phyloP scores from a whole-genome alignment of 2,888 invertebrate genomes.

The Tillus elongatus region DNA sequence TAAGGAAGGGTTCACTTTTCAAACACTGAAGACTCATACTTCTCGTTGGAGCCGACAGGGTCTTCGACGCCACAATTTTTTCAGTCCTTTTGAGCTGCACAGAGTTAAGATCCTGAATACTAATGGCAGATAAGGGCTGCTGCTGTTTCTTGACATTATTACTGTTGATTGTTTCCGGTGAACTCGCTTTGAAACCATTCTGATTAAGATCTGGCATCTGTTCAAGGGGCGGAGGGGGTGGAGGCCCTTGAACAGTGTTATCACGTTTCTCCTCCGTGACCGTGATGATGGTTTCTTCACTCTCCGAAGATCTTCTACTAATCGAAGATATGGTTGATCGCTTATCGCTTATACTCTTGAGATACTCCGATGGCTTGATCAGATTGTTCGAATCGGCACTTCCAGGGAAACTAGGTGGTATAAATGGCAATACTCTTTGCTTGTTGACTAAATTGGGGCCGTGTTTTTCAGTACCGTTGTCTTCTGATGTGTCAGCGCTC shows the following conservation, averaged over 20 bases:
- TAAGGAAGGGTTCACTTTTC: slow-evolving; percentile 61
- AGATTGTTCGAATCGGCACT: slow-evolving; percentile 68
- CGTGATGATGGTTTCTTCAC: slow-evolving; percentile 31
- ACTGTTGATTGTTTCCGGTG: slow-evolving; percentile 16
- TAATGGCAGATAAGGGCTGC: slow-evolving; percentile 79
- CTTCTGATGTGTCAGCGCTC: slow-evolving; percentile 37
- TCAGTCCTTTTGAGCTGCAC: slow-evolving; percentile 71
- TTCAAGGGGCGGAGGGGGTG: slow-evolving; percentile 46
- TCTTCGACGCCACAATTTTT: slow-evolving; percentile 67
- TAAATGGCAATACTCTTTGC: slow-evolving; percentile 79
- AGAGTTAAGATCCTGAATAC: slow-evolving; percentile 77
- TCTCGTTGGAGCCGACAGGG: slow-evolving; percentile 68
- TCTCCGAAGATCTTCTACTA: slow-evolving; percentile 39
- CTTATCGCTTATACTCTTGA: slow-evolving; percentile 68
- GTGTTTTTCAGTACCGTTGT: slow-evolving; percentile 40
- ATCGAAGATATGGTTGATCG: slow-evolving; percentile 43
- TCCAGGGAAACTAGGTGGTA: slow-evolving; percentile 80
- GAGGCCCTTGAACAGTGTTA: slow-evolving; percentile 27
- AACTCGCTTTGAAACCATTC: slow-evolving; percentile 9
- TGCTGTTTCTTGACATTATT: slow-evolving; percentile 45
- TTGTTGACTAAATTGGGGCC: slow-evolving; percentile 65
- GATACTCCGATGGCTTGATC: slow-evolving; percentile 87
- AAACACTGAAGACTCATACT: slow-evolving; percentile 69
- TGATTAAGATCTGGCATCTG: slow-evolving; percentile 15
- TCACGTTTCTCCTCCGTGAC: slow-evolving; percentile 24